Base-by-base conservation (phyloP, 2,113 vertebrate genomes). In the Hyaena hyaena region DNA sequence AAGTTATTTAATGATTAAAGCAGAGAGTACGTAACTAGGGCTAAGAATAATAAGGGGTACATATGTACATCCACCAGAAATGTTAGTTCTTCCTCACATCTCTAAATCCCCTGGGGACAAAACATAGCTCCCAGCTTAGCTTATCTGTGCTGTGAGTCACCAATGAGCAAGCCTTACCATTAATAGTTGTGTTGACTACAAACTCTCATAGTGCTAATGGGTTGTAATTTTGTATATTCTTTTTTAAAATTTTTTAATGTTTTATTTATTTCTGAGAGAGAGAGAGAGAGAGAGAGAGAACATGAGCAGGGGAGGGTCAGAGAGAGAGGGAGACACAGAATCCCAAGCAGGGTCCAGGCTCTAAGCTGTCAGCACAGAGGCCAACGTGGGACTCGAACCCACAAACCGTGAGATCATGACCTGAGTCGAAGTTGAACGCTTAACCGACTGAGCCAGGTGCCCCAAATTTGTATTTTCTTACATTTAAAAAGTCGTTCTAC, bases 111-210 rank as follows among this genome's bases (percentile, higher is more conserved):
- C 35, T 86, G 45, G n/a, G 65, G 74, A 16, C 15, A 45, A 26
- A 23, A 35, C 90, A 61, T 12, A 61, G 90, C 16, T 71, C n/a
- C 87, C 73, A 39, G 48, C 26, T 93, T 95, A 65, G 58, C 95
- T 87, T 87, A n/a, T 76, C 63, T 76, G 79, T 87, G 69, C 43
- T 48, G 23, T 87, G 96, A 87, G 90, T 95, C 97, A 86, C 45
- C 39, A 31, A 65, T 35, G 63, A 91, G 48, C 53, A 85, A n/a
- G 43, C 53, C 73, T 89, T 10, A 61, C 83, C 66, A 50, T 66
- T 95, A 84, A 55, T n/a, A 73, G 65, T 76, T 58, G 7, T 48
- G 79, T 66, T 84, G 95, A 80, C 39, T 81, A 65, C 65, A 66
- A 71, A 76, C 24, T 65, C 63, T 95, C 65, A 50, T n/a, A 19